A percentile compares a stretch with the other conserved stretches of the same genome.
Evolutionary conservation across 2,113 vertebrate genomes (phyloP).

Genomic region (Brachionichthys hirsutus): DNA sequence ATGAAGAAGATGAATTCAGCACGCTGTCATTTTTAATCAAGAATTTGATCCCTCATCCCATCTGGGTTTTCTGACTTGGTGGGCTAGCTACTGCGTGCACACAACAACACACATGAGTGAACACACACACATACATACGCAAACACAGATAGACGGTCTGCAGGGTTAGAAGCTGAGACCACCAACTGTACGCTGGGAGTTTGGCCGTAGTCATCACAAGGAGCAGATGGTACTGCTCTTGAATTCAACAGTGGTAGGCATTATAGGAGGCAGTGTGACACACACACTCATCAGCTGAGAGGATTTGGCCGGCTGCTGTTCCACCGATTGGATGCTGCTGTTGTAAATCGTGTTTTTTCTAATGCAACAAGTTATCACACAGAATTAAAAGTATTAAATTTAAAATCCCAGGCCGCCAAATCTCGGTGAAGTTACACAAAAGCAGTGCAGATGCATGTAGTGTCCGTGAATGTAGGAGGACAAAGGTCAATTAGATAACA

Average conservation of each 20-base stretch:
- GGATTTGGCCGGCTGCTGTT: no score
- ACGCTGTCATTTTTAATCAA: conserved; percentile 68
- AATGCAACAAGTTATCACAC: no score
- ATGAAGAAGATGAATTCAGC: conserved; percentile 42
- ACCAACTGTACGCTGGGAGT: conserved; percentile 41
- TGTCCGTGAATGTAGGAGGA: conserved; percentile 33
- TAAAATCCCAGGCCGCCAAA: no score
- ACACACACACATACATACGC: conserved; percentile 22
- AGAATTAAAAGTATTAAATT: no score
- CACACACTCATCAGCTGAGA: neutral
- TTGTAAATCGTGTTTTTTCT: no score
- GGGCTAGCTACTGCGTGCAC: conserved; percentile 45
- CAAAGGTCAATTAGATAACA: conserved; percentile 75
- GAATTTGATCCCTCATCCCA: conserved; percentile 71
- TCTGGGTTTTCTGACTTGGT: conserved; percentile 68
- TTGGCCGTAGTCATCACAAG: conserved; percentile 1
- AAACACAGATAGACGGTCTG: conserved; percentile 36
- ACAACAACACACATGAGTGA: conserved; percentile 17
- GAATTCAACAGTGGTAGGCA: conserved; percentile 2
- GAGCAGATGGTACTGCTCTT: conserved; percentile 49
- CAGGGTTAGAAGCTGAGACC: conserved; percentile 35
- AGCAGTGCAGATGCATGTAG: conserved; percentile 1
- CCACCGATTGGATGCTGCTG: no score
- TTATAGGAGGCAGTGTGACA: neutral
- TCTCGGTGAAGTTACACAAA: no score